Evolutionary conservation across 1,140 invertebrate genomes (phyloP).

Genomic region (Delia radicum): DNA sequence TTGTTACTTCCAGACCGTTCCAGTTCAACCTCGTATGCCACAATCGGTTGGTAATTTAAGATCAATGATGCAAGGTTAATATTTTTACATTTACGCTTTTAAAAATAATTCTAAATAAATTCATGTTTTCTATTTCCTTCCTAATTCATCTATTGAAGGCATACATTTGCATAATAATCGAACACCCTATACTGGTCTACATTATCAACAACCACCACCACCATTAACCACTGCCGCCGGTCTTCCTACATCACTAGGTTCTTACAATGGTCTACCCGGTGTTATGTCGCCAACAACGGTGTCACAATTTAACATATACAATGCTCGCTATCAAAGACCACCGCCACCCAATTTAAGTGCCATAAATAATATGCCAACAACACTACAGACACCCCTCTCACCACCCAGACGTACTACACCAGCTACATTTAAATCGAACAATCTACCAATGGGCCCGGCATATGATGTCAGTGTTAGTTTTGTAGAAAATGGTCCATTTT

Average conservation of each 20-base stretch:
- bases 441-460: constrained; percentile 52
- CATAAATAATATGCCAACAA: constrained; percentile 19
- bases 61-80: constrained; percentile 23
- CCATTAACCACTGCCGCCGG: neutral
- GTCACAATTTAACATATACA: neutral
- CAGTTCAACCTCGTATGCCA: constrained; percentile 27
- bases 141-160: neutral
- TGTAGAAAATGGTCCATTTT: constrained; percentile 72
- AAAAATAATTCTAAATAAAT: neutral
- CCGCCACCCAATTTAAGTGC: neutral
- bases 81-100: neutral
- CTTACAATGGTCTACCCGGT: constrained; percentile 33
- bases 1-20: neutral
- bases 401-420: constrained; percentile 45
- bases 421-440: constrained; percentile 61
- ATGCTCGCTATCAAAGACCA: constrained; percentile 26
- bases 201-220: constrained; percentile 4
- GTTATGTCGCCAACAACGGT: constrained; percentile 32
- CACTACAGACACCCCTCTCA: neutral
- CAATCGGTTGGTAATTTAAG: constrained; percentile 27
- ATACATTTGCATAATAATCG: constrained; percentile 26
- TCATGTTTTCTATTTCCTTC: neutral
- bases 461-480: constrained; percentile 71
- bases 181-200: constrained; percentile 21
- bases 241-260: constrained; percentile 25